phyloP scores from a whole-genome alignment of 2,113 vertebrate species.

The Mirza zaza region DNA sequence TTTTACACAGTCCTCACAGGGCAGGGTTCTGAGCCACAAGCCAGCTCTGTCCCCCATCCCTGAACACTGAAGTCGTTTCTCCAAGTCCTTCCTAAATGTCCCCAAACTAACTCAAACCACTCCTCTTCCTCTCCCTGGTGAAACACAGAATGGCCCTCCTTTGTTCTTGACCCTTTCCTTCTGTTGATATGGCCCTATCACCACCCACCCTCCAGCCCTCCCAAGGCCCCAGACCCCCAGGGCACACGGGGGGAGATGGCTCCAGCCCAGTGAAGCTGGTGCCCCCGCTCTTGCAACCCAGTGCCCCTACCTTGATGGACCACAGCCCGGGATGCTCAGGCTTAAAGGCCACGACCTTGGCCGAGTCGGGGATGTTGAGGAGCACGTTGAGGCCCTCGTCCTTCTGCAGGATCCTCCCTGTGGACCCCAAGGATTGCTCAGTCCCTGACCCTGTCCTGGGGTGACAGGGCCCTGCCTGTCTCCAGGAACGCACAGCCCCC shows the following conservation, averaged over 20 bases:
- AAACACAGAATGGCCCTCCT: neutral
- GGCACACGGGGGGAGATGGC: neutral
- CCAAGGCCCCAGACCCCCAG: neutral
- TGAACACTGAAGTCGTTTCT: neutral
- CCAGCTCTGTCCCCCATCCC: neutral
- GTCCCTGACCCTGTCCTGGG: neutral
- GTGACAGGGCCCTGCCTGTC: neutral
- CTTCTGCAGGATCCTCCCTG: constrained; percentile 88
- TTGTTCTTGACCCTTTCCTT: neutral
- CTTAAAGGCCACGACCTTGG: constrained; percentile 91
- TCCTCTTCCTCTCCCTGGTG: neutral
- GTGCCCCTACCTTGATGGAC: constrained; percentile 89
- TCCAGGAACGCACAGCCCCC: neutral
- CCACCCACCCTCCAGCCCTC: neutral
- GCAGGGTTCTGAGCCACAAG: neutral
- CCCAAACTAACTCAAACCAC: neutral
- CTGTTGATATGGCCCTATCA: neutral
- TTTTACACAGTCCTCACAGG: neutral
- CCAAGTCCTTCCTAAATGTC: neutral
- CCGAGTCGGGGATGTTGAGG: constrained; percentile 94
- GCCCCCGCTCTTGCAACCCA: neutral
- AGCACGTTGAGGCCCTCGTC: constrained; percentile 91
- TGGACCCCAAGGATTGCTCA: neutral
- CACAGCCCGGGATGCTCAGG: constrained; percentile 90
- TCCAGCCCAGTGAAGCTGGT: neutral